Base-by-base conservation (phyloP, 2,888 invertebrate species). In the Eupithecia insigniata region DNA sequence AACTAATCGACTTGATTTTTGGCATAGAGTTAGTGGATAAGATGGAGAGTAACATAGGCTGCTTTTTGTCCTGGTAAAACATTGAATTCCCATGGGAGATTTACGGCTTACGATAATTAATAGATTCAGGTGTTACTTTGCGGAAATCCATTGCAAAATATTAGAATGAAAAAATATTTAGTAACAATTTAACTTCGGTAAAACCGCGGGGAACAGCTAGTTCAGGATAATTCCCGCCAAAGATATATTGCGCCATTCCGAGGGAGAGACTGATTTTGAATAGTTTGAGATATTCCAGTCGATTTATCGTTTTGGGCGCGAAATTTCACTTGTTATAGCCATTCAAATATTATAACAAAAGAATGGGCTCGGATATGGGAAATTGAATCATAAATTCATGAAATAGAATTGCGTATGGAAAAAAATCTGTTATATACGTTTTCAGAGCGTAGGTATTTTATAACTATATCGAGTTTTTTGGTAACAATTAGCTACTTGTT, bases 221-320 rank as follows among this genome's bases (percentile, higher is more conserved):
- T n/a, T 82, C 79, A 70, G 73, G 73, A 80, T 81, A 83, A 84
- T 82, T 82, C 81, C 75, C 73, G 67, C 70, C 78, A 68, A 76
- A 81, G 82, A 85, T 82, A 85, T 85, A 87, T 87, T 72, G 81
- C 79, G 73, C 73, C 81, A 80, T 81, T 87, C 84, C 81, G 81
- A 81, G 82, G 77, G 78, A 81, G 84, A 83, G 84, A 87, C 85
- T 86, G 88, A 89, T 87, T 88, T 88, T 87, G 85, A 89, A 89
- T 89, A 87, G 88, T 89, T 87, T 84, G 86, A 87, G 85, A 88
- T 89, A 88, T 88, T 82, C 76, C 81, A 75, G 70, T 70, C 84
- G 80, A 89, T 89, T 88, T 88, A 88, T 86, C 85, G 83, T 82
- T 83, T 82, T 75, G 80, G 76, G 81, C 84, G 81, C 80, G 76